Evolutionary conservation across 2,113 vertebrate species (phyloP).

Genomic region (Cryptomyrus ogoouensis): DNA sequence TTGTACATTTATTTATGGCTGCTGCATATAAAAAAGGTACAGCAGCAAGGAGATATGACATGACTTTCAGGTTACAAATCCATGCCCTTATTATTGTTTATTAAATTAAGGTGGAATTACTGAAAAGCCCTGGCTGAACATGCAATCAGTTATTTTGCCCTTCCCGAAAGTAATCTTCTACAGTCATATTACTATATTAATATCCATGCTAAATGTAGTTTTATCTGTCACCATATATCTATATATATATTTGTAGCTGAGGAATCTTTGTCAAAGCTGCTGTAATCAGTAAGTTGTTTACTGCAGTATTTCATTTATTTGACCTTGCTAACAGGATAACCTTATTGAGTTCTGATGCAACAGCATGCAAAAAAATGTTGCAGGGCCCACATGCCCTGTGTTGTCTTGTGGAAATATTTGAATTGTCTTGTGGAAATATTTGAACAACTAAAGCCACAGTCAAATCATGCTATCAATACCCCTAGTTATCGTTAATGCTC

Average conservation of each 20-base stretch:
- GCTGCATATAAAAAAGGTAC: background rate
- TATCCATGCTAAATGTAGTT: background rate
- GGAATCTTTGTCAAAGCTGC: background rate
- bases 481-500: background rate
- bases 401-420: background rate
- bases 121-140: background rate
- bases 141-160: background rate
- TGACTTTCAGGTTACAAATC: background rate
- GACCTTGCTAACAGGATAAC: slow-evolving; percentile 8
- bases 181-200: background rate
- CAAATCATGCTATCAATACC: background rate
- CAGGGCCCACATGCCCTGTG: background rate
- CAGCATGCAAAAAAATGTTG: slow-evolving; percentile 3
- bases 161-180: background rate
- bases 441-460: background rate
- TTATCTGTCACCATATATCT: background rate
- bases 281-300: slow-evolving; percentile 8
- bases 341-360: slow-evolving; percentile 11
- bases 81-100: slow-evolving; percentile 1
- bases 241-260: background rate
- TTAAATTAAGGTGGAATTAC: slow-evolving; percentile 5
- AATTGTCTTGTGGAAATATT: background rate
- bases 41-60: background rate
- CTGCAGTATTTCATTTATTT: background rate
- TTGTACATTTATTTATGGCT: background rate